phyloP scores from a whole-genome alignment of 2,797 vertebrate species.

The Gila robusta region DNA sequence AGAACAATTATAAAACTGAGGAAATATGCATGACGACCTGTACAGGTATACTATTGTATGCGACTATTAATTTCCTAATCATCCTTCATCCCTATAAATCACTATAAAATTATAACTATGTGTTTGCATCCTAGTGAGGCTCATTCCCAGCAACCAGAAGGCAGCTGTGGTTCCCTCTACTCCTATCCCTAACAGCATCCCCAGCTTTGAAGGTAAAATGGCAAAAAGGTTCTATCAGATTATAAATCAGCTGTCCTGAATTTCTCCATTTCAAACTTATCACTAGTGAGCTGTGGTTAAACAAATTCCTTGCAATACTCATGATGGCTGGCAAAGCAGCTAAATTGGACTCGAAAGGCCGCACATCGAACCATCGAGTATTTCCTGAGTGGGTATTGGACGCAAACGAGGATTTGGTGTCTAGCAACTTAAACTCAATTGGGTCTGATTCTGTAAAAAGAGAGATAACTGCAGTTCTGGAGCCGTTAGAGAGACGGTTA shows the following conservation, averaged over 20 bases:
- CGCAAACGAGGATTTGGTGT: no score
- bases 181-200: not conserved
- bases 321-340: no score
- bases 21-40: conserved; percentile 53
- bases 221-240: not conserved
- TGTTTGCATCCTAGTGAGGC: conserved; percentile 49
- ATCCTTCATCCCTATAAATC: not conserved
- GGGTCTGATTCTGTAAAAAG: no score
- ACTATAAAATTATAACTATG: not conserved
- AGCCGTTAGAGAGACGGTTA: no score
- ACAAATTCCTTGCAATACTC: no score
- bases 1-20: conserved; percentile 54
- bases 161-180: not conserved
- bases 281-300: not conserved
- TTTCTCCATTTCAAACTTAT: not conserved
- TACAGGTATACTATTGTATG: conserved; percentile 46
- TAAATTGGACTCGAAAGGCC: no score
- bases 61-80: not conserved
- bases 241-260: not conserved
- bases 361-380: no score
- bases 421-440: no score
- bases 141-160: conserved; percentile 50
- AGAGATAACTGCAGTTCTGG: no score
- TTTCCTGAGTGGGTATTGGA: no score
- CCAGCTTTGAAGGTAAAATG: conserved; percentile 19